Conservation (phyloP, 2,113 vertebrate genomes). For the Ascaphus truei region DNA sequence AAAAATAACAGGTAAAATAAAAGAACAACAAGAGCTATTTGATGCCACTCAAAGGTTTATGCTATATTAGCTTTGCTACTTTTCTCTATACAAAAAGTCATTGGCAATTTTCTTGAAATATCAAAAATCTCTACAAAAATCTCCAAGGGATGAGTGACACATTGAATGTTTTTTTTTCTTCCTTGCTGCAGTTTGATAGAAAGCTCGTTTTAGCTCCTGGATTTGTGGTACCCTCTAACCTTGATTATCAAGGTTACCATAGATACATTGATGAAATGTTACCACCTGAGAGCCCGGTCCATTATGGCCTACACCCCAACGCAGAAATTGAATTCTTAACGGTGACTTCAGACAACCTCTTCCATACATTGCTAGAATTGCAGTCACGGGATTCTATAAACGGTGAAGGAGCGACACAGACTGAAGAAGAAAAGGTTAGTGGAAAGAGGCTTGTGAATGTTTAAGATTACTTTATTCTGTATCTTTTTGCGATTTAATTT, state of each 20-base stretch:
- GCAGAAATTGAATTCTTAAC: conserved; percentile 70
- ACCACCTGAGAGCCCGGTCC: conserved; percentile 60
- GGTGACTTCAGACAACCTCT: conserved; percentile 64
- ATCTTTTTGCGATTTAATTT: too few relatives aligned
- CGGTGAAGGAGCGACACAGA: conserved; percentile 62
- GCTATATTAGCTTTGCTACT: neutral
- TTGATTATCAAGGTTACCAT: conserved; percentile 61
- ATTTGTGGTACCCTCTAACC: conserved; percentile 54
- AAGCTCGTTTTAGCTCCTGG: conserved; percentile 59
- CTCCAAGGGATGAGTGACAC: neutral
- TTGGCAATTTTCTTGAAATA: neutral
- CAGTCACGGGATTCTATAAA: conserved; percentile 66
- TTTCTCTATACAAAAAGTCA: conserved; percentile 1
- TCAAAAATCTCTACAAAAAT: neutral
- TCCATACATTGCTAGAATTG: conserved; percentile 73
- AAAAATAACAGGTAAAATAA: conserved; percentile 12
- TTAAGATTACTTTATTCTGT: too few relatives aligned
- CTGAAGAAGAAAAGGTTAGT: conserved; percentile 72
- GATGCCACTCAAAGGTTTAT: neutral
- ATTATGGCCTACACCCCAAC: conserved; percentile 63
- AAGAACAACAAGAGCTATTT: neutral
- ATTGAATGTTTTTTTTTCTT: conserved; percentile 43
- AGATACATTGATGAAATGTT: conserved; percentile 66
- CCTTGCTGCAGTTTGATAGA: conserved; percentile 62
- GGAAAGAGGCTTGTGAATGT: too few relatives aligned